phyloP scores from a whole-genome alignment of 2,888 invertebrate genomes.

The Prenolepis imparis region DNA sequence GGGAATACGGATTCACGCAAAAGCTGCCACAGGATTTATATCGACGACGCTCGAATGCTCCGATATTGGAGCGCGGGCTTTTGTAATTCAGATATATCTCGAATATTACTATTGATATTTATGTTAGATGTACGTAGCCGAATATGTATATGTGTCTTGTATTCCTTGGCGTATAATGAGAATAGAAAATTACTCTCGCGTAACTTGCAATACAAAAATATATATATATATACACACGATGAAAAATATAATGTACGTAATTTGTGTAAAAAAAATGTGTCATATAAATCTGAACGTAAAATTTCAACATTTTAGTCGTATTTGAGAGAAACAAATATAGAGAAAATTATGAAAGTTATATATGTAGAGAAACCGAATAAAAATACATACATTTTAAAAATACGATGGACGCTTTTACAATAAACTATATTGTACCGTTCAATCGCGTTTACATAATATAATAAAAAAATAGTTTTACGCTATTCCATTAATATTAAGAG shows the following conservation, averaged over 20 bases:
- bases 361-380: background rate
- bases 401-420: background rate
- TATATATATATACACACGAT: background rate
- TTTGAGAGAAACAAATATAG: background rate
- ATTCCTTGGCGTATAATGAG: slow-evolving; percentile 8
- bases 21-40: background rate
- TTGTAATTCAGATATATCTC: slow-evolving; percentile 43
- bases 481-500: background rate
- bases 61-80: slow-evolving; percentile 21
- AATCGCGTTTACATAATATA: background rate
- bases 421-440: background rate
- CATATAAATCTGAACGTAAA: background rate
- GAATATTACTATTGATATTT: slow-evolving; percentile 31
- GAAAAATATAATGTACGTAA: background rate
- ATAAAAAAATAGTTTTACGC: background rate
- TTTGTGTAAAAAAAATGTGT: background rate
- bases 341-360: background rate
- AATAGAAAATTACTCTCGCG: slow-evolving; percentile 23
- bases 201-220: slow-evolving; percentile 18
- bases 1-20: slow-evolving; percentile 44
- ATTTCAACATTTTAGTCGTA: background rate
- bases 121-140: background rate
- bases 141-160: background rate
- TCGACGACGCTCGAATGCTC: slow-evolving; percentile 38
- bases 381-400: background rate